Conservation (phyloP, 2,797 vertebrate genomes). For the Delichon dasypus region DNA sequence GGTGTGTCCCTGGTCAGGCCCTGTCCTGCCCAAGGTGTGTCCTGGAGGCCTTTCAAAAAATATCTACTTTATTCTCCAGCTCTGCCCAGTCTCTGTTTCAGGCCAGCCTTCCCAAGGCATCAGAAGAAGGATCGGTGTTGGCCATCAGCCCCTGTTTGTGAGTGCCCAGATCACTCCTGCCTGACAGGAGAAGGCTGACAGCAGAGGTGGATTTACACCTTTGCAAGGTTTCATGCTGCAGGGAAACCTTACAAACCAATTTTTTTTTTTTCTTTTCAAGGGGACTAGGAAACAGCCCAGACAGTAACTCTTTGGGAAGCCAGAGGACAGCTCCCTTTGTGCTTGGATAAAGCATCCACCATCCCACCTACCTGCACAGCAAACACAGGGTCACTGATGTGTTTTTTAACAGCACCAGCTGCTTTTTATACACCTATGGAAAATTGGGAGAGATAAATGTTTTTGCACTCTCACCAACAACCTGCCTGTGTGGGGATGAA, state of each 20-base stretch:
- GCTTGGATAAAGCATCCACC: not conserved
- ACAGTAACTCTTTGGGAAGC: not conserved
- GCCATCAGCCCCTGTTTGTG: not conserved
- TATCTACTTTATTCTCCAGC: not conserved
- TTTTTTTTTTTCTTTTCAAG: not conserved
- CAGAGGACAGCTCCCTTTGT: not conserved
- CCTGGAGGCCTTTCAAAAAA: not conserved
- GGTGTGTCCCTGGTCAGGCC: not conserved
- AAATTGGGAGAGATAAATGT: not conserved
- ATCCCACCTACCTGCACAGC: not conserved
- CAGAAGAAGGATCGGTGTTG: not conserved
- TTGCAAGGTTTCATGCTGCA: not conserved
- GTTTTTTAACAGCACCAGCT: not conserved
- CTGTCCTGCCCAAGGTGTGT: not conserved
- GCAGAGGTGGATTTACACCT: not conserved
- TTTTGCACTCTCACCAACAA: slow-evolving; percentile 33
- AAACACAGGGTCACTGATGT: not conserved
- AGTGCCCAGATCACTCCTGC: not conserved
- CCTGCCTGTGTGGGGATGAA: slow-evolving; percentile 66
- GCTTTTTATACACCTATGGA: not conserved
- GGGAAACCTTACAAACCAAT: not conserved
- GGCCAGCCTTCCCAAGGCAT: not conserved
- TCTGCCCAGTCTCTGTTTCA: not conserved
- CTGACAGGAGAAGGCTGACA: not conserved
- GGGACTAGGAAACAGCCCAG: not conserved